Base-by-base conservation (phyloP, 2,113 vertebrate genomes). In the Sclerurus mexicanus region DNA sequence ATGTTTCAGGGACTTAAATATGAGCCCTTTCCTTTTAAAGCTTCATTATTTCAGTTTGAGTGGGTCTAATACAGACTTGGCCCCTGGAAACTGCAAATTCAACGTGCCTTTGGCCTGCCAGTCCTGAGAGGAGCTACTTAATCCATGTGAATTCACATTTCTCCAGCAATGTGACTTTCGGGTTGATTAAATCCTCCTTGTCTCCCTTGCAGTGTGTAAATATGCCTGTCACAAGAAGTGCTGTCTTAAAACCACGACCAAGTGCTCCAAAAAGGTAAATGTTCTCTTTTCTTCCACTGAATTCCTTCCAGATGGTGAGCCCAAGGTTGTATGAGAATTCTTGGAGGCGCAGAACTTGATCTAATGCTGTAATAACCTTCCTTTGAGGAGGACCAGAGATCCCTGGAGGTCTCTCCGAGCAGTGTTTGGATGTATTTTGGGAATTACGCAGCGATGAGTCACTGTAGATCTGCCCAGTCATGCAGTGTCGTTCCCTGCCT, bases 141-240 rank as follows among this genome's bases (percentile, higher is more conserved):
- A 28, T 63, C 77, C 22, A 4, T 58, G 39, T 42, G 40, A 53
- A 90, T 86, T 78, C 4, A 5, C 69, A 16, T 75, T 89, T 79
- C 33, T 82, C 37, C 40, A 85, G 10, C 0, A 0, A 1, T 67
- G 19, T 78, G 37, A 56, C 28, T 77, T 77, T 79, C 53, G 85
- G 46, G 55, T 60, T 55, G 80, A 22, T 56, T 78, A 69, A 95
- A 35, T 59, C 35, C 67, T 63, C 7, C 93, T 89, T 95, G 82
- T 72, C 89, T 44, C 96, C 94, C 1, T 98, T 99, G 97, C 98
- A 99, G 99, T 99, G 87, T 99, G 99, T 97, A 99, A 99, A 71
- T 99, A 99, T 74, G 99, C 99, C 97, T 99, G 99, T 96, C 99
- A 99, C 98, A 99, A 98, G 97, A 99, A 99, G 91, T 99, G 99